These are phyloP conservation scores for Phania funesta DNA, from an alignment of 2,888 invertebrate species.

Conservation along the genomic window DNA sequence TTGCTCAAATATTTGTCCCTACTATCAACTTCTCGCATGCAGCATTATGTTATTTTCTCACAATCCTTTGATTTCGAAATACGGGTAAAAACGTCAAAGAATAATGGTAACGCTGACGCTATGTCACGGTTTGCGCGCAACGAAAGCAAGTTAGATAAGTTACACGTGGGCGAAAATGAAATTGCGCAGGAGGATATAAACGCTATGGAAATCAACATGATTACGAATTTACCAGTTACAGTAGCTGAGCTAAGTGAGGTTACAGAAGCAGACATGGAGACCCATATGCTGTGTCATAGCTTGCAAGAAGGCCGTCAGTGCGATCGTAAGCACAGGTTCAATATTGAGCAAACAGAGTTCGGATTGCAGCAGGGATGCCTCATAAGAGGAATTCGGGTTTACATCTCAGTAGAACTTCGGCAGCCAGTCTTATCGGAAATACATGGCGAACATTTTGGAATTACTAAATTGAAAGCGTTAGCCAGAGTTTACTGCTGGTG, in stretches of 20 bases:
- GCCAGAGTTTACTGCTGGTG: neutral
- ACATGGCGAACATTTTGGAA: slow-evolving; percentile 12
- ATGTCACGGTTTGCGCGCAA: slow-evolving; percentile 33
- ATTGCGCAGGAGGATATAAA: slow-evolving; percentile 26
- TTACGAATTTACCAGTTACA: slow-evolving; percentile 49
- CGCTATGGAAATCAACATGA: slow-evolving; percentile 25
- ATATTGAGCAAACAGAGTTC: slow-evolving; percentile 34
- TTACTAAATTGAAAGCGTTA: slow-evolving; percentile 42
- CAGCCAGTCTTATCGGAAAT: slow-evolving; percentile 20
- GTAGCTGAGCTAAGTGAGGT: slow-evolving; percentile 34
- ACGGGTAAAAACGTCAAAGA: slow-evolving; percentile 20
- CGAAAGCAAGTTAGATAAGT: neutral
- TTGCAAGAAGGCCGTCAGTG: slow-evolving; percentile 33
- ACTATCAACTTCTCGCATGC: too few species aligned
- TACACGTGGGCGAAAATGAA: slow-evolving; percentile 35
- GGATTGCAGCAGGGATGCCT: slow-evolving; percentile 37
- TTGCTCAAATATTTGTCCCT: slow-evolving; percentile 74
- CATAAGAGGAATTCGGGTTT: neutral
- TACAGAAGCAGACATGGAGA: slow-evolving; percentile 36
- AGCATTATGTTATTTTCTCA: slow-evolving; percentile 43
- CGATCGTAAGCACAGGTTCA: slow-evolving; percentile 10
- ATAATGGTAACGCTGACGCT: slow-evolving; percentile 48
- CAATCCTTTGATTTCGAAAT: slow-evolving; percentile 41
- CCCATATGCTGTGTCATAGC: slow-evolving; percentile 13
- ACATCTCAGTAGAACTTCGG: slow-evolving; percentile 54